Evolutionary conservation across 2,888 invertebrate species (phyloP).

Genomic region (Melipona bicolor): DNA sequence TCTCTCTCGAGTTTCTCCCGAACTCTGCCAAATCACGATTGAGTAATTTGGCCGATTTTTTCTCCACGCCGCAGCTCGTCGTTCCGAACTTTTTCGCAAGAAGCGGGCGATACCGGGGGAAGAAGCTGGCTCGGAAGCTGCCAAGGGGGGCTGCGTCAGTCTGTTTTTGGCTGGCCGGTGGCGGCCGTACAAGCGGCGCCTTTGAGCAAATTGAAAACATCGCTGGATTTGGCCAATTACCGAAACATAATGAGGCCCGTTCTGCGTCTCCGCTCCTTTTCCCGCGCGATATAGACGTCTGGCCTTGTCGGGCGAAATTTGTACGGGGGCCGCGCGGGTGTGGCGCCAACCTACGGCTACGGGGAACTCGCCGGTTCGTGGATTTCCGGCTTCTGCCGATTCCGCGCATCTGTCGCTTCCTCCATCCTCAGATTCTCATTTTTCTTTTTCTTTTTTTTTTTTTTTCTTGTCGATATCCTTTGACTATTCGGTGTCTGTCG

Average conservation of each 20-base stretch:
- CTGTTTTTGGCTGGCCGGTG: slow-evolving; percentile 2
- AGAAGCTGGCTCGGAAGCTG: not conserved
- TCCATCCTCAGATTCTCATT: not conserved
- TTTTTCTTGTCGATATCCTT: too few species aligned
- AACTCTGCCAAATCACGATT: slow-evolving; percentile 2
- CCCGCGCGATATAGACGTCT: slow-evolving; percentile 54
- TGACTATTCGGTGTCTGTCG: too few species aligned
- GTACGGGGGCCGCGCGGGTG: slow-evolving; percentile 38
- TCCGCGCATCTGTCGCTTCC: slow-evolving; percentile 28
- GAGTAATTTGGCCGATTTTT: not conserved
- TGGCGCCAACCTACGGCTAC: slow-evolving; percentile 78
- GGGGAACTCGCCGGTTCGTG: slow-evolving; percentile 76
- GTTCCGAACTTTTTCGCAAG: not conserved
- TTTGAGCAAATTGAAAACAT: slow-evolving; percentile 83
- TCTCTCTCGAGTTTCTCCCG: not conserved
- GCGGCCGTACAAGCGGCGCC: slow-evolving; percentile 61
- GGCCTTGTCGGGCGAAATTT: slow-evolving; percentile 20
- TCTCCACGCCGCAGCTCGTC: not conserved
- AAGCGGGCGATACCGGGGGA: not conserved
- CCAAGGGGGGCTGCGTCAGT: not conserved
- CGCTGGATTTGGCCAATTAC: slow-evolving; percentile 84
- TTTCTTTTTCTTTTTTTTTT: not conserved
- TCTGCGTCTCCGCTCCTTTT: slow-evolving; percentile 45
- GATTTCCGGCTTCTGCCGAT: slow-evolving; percentile 75
- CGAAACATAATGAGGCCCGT: slow-evolving; percentile 82